Percentiles rank a stretch among this genome's conserved stretches.
These are phyloP conservation scores for Gallinago paraguaiae DNA, from an alignment of 2,113 vertebrate genomes.

Conservation along the genomic window DNA sequence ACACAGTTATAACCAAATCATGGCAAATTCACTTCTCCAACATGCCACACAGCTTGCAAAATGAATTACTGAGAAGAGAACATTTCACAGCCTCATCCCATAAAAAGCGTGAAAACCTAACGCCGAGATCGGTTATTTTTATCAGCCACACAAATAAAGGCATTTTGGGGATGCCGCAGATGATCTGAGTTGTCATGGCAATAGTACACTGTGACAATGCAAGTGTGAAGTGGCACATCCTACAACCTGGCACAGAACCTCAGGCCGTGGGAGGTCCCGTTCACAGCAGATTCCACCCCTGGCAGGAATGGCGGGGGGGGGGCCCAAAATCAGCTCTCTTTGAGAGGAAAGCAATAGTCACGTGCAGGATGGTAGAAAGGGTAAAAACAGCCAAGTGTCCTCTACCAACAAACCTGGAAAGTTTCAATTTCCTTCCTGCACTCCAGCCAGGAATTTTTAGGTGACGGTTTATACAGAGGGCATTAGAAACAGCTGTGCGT, in stretches of 20 bases:
- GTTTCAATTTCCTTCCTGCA: neutral
- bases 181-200: neutral
- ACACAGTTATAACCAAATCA: neutral
- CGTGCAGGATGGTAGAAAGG: neutral
- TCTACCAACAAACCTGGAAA: neutral
- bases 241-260: neutral
- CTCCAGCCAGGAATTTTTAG: neutral
- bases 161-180: neutral
- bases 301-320: rapidly evolving
- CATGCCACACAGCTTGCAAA: neutral
- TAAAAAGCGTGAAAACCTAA: neutral
- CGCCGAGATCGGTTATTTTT: neutral
- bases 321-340: neutral
- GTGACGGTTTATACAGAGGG: neutral
- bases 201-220: neutral
- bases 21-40: neutral
- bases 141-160: neutral
- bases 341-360: neutral
- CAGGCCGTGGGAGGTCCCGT: neutral
- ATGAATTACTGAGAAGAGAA: neutral
- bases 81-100: neutral
- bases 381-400: neutral
- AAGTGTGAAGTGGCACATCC: neutral
- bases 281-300: neutral
- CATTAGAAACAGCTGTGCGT: neutral